Conservation (phyloP, 2,797 vertebrate species). For the Tarsius wallacei region DNA sequence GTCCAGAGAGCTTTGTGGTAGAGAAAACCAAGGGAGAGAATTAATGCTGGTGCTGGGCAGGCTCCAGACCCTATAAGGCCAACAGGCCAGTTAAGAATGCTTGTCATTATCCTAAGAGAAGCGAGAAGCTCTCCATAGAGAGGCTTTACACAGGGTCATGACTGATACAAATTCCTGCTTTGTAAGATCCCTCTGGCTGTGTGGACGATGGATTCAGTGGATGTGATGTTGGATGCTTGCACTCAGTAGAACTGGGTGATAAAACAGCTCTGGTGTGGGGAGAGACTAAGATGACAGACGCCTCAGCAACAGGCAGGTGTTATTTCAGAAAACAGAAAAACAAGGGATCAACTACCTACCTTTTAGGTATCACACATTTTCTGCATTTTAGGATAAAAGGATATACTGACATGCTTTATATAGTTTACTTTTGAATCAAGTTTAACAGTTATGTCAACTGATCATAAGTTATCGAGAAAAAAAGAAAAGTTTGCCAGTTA, state of each 20-base stretch:
- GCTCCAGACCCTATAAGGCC: no score
- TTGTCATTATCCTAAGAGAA: background rate
- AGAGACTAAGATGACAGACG: background rate
- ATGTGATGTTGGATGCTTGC: background rate
- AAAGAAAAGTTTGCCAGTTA: background rate
- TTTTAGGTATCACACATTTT: background rate
- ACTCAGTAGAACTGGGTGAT: background rate
- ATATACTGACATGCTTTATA: background rate
- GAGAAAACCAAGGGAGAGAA: background rate
- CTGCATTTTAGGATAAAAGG: background rate
- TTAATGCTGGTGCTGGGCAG: background rate
- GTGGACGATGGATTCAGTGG: background rate
- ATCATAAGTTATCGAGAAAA: background rate
- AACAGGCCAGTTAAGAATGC: background rate
- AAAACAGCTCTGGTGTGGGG: background rate
- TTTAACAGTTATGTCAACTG: background rate
- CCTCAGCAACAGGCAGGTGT: background rate
- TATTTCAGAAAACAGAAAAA: background rate
- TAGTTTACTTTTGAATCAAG: slow-evolving; percentile 36
- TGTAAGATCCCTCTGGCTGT: background rate
- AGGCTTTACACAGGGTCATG: background rate
- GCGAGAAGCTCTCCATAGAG: background rate
- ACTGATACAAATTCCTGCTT: background rate
- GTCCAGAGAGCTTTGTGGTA: background rate
- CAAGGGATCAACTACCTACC: background rate